Percentiles rank a stretch among this genome's conserved stretches.
phyloP scores from a whole-genome alignment of 2,888 invertebrate genomes.

The Cryptophagus acutangulus region DNA sequence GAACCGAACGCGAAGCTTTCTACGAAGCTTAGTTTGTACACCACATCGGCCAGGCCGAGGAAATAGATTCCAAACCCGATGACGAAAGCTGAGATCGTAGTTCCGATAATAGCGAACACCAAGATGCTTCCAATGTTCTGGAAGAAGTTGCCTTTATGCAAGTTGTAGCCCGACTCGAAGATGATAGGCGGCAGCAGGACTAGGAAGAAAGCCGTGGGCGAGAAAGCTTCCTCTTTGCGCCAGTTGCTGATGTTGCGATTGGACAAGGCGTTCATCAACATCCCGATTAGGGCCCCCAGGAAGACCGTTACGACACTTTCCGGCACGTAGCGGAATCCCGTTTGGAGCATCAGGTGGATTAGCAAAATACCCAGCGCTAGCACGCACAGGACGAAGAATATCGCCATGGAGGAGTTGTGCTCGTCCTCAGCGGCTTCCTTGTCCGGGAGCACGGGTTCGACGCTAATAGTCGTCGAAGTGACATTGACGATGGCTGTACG shows the following conservation, averaged over 20 bases:
- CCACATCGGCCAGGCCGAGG: slow-evolving; percentile 85
- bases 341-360: slow-evolving; percentile 91
- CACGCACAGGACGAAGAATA: slow-evolving; percentile 96
- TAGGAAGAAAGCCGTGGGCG: slow-evolving; percentile 96
- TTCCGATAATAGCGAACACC: slow-evolving; percentile 96
- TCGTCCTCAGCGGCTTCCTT: slow-evolving; percentile 93
- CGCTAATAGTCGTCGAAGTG: slow-evolving; percentile 54
- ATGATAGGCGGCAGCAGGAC: slow-evolving; percentile 96
- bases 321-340: slow-evolving; percentile 93
- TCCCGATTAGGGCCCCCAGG: slow-evolving; percentile 87
- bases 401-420: slow-evolving; percentile 93
- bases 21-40: slow-evolving; percentile 87
- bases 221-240: slow-evolving; percentile 96
- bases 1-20: slow-evolving; percentile 99
- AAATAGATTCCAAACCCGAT: slow-evolving; percentile 96
- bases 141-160: slow-evolving; percentile 94
- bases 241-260: slow-evolving; percentile 87
- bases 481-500: slow-evolving; percentile 43
- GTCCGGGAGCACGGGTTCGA: slow-evolving; percentile 78
- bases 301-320: slow-evolving; percentile 97
- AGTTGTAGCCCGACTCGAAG: slow-evolving; percentile 97
- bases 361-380: slow-evolving; percentile 89
- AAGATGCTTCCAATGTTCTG: slow-evolving; percentile 99
- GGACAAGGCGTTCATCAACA: slow-evolving; percentile 84
- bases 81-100: slow-evolving; percentile 92